phyloP scores from a whole-genome alignment of 2,888 invertebrate genomes.

The Dioctria rufipes region DNA sequence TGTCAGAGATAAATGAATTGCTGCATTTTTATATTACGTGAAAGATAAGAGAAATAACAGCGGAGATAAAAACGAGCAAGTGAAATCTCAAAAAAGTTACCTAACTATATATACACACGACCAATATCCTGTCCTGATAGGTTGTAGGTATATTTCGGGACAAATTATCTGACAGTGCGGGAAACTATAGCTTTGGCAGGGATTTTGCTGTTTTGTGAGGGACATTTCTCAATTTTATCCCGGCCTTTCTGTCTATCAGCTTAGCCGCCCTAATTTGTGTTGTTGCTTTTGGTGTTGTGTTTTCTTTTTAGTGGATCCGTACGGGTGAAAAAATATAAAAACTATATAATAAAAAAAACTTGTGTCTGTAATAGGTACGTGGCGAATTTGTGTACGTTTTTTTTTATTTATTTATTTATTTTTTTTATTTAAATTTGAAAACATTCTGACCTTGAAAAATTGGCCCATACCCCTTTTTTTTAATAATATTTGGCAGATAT shows the following conservation, averaged over 20 bases:
- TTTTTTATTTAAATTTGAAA: constrained; percentile 46
- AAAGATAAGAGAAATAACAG: constrained; percentile 22
- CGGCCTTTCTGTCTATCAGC: not conserved
- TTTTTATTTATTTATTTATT: no score
- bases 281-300: not conserved
- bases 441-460: not conserved
- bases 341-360: not conserved
- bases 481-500: no score
- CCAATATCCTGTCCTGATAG: not conserved
- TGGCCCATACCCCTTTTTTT: not conserved
- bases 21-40: constrained; percentile 25
- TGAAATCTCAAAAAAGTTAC: no score
- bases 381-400: constrained; percentile 14
- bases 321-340: not conserved
- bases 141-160: not conserved
- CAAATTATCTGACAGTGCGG: not conserved
- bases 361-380: constrained; percentile 1
- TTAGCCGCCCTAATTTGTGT: not conserved
- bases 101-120: not conserved
- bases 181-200: not conserved
- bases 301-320: no score
- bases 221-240: constrained; percentile 4
- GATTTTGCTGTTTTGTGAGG: constrained; percentile 17
- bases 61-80: not conserved
- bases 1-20: constrained; percentile 45